A percentile compares a stretch with the other conserved stretches of the same genome.
These are phyloP conservation scores for Bombus difficillimus DNA, from an alignment of 1,140 invertebrate species.

Conservation along the genomic window DNA sequence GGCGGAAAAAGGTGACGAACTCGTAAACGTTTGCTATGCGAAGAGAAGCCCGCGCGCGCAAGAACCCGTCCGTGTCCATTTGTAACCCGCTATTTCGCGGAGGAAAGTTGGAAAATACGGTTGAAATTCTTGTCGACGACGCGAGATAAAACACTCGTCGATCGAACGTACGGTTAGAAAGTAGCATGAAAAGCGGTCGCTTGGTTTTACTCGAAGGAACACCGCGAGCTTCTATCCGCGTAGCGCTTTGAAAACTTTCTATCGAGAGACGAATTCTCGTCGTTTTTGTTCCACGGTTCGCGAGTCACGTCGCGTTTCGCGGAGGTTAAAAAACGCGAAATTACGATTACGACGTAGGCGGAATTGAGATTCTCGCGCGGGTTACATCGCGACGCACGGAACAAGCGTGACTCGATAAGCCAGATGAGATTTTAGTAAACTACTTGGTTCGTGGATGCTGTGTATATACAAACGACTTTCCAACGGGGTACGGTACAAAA, in stretches of 20 bases:
- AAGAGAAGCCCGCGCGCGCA: background rate
- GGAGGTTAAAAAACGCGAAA: background rate
- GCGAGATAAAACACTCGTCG: background rate
- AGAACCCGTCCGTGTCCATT: background rate
- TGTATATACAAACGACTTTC: slow-evolving; percentile 25
- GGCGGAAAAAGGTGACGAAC: slow-evolving; percentile 11
- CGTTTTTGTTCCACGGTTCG: too few species aligned
- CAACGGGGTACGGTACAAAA: background rate
- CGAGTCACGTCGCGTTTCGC: background rate
- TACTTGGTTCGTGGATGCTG: slow-evolving; percentile 35
- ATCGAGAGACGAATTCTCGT: background rate
- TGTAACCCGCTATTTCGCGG: background rate
- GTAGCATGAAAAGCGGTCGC: background rate
- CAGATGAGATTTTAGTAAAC: slow-evolving; percentile 66
- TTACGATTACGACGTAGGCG: background rate
- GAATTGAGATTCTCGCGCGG: slow-evolving; percentile 1
- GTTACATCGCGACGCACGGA: background rate
- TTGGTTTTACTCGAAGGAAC: background rate
- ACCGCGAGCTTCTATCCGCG: too few species aligned
- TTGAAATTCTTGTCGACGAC: background rate
- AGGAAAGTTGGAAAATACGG: background rate
- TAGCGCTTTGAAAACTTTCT: background rate
- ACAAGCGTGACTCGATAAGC: slow-evolving; percentile 65
- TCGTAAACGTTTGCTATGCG: slow-evolving; percentile 47
- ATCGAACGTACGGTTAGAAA: background rate